These are phyloP conservation scores for Rhabditoides inermis DNA, from an alignment of 2,888 invertebrate species.

Conservation along the genomic window DNA sequence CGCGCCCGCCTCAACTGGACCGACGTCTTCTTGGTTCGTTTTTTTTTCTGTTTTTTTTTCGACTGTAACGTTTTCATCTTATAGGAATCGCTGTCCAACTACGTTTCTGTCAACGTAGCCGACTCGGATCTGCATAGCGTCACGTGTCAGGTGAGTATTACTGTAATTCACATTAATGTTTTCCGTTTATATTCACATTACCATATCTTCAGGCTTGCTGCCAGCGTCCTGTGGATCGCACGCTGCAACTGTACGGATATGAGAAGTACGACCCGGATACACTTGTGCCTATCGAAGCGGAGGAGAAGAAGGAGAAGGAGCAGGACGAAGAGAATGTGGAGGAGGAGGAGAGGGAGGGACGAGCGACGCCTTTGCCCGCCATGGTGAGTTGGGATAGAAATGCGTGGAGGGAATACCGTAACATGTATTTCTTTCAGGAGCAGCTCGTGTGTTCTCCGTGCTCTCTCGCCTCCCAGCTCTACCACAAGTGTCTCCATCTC, in stretches of 20 bases:
- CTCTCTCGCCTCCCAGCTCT: slow-evolving; percentile 11
- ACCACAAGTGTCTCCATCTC: slow-evolving; percentile 19
- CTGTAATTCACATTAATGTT: not conserved
- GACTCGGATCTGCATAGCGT: not conserved
- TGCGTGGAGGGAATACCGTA: not conserved
- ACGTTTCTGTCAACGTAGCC: not conserved
- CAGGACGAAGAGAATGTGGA: not conserved
- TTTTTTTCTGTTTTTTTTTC: not conserved
- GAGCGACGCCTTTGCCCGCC: slow-evolving; percentile 3
- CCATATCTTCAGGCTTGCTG: slow-evolving; percentile 16
- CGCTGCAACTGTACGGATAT: slow-evolving; percentile 17
- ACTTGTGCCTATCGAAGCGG: not conserved
- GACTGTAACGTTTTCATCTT: not conserved
- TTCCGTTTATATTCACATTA: not conserved
- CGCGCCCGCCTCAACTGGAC: slow-evolving; percentile 3
- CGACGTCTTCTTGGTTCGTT: slow-evolving; percentile 3
- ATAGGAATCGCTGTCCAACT: not conserved
- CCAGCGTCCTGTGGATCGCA: slow-evolving; percentile 10
- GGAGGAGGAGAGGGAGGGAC: not conserved
- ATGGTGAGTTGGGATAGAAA: not conserved
- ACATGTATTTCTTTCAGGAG: slow-evolving; percentile 13
- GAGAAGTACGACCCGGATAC: slow-evolving; percentile 11
- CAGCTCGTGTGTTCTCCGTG: slow-evolving; percentile 20
- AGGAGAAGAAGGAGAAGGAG: slow-evolving; percentile 5
- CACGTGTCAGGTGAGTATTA: slow-evolving; percentile 2